Conservation (phyloP, 2,113 vertebrate species). For the Vombatus ursinus region DNA sequence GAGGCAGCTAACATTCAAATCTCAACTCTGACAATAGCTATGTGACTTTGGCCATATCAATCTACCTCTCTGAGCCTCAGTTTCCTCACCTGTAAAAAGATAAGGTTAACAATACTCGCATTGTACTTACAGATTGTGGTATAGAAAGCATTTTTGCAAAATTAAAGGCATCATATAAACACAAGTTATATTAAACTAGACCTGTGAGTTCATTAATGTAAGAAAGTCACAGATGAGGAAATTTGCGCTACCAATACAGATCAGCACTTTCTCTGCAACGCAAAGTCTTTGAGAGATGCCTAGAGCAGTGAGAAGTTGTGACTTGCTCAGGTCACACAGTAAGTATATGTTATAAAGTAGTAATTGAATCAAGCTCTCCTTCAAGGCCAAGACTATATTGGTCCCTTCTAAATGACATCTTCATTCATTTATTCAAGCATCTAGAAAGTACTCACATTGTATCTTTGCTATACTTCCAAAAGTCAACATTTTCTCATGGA, state of each 20-base stretch:
- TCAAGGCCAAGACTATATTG: background rate
- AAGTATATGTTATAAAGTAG: background rate
- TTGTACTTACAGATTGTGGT: background rate
- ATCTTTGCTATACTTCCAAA: background rate
- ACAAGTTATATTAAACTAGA: background rate
- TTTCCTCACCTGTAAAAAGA: background rate
- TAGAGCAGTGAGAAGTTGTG: background rate
- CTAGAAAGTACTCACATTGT: background rate
- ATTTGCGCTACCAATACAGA: background rate
- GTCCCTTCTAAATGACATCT: background rate
- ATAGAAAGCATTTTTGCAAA: background rate
- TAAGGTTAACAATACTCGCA: background rate
- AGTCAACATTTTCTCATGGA: background rate
- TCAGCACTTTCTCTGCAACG: no score
- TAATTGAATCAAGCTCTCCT: background rate
- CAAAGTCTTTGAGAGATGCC: no score
- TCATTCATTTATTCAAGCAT: background rate
- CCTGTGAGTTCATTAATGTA: background rate
- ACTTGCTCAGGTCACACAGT: background rate
- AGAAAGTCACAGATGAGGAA: background rate
- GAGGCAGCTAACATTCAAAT: background rate
- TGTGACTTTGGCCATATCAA: background rate
- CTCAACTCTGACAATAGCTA: background rate
- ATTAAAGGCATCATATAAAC: background rate
- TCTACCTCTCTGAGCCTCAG: background rate